Evolutionary conservation across 2,888 invertebrate genomes (phyloP), one percentile per base, ranked within the genome.

Genomic region (Druceiella hillmani): DNA sequence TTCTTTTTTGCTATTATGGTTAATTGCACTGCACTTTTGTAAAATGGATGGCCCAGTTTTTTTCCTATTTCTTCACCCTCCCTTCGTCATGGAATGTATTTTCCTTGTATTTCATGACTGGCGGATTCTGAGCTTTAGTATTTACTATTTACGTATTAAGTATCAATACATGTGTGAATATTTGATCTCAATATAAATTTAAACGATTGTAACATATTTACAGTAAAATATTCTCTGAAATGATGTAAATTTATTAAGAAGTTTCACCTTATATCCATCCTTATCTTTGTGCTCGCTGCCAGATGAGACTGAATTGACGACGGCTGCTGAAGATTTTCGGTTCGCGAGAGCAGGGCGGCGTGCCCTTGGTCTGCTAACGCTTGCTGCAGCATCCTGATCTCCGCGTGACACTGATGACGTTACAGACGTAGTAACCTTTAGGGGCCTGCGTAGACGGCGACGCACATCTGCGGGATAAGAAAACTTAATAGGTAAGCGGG

Each of bases 401-500:
- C 59, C 81, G 62, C 48, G 78, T 55, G 57, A 81, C 66, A 59
- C 84, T 74, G 63, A 84, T 75, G 61, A 78, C 69, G 75, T 66
- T 3, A 74, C 67, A 45, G 78, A 72, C 17, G 79, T 74, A 39
- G 75, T 66, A 5, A 74, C 67, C 53, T 81, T 79, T 32, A 75
- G 67, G 9, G 83, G 82, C 52, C 81, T 75, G 33, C 83, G 72
- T 46, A 81, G 64, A 72, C 83, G 74, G 69, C 82, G 75, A 51
- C 82, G 74, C 33, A 76, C 75, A 49, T 72, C 82, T 82, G 62
- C 10, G 56, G 55, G 48, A 44, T 48, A 45, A 43, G 44, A 25
- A 33, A 34, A 13, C n/a, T 28, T 17, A 36, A 3, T 30, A 14
- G 33, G 39, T 36, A 14, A n/a, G n/a, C n/a, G n/a, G n/a, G n/a